These are phyloP conservation scores for Drosophila buzzatii DNA, from an alignment of 2,888 invertebrate genomes.

Conservation along the genomic window DNA sequence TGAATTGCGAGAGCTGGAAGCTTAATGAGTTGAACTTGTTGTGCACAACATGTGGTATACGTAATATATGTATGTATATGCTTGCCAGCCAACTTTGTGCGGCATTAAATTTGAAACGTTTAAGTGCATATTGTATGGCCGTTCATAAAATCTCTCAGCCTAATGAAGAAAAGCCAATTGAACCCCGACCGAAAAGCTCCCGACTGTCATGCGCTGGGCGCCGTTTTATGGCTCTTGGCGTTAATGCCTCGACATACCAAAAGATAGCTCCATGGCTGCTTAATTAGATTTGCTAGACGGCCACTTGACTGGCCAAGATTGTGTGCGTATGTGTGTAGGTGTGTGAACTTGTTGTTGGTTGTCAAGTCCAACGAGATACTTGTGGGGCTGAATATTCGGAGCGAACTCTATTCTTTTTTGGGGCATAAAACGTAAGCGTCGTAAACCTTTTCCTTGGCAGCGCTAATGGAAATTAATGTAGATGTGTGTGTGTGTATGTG, in stretches of 20 bases:
- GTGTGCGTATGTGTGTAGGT: constrained; percentile 5
- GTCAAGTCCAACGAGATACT: constrained; percentile 50
- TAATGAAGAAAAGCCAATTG: constrained; percentile 66
- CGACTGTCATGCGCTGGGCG: constrained; percentile 8
- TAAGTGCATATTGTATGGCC: constrained; percentile 44
- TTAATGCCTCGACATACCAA: constrained; percentile 55
- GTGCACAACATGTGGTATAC: constrained; percentile 66
- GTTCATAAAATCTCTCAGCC: constrained; percentile 44
- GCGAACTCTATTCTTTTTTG: constrained; percentile 26
- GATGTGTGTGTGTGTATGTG: constrained; percentile 18
- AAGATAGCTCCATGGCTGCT: constrained; percentile 50
- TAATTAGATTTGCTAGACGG: constrained; percentile 70
- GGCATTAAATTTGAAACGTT: constrained; percentile 45
- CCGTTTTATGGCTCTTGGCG: constrained; percentile 58
- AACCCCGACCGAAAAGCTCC: constrained; percentile 27
- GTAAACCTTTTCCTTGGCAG: constrained; percentile 56
- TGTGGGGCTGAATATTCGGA: background rate
- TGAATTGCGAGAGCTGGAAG: constrained; percentile 13
- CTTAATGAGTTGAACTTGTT: constrained; percentile 20
- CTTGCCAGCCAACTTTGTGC: constrained; percentile 33
- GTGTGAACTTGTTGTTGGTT: constrained; percentile 6
- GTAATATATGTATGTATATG: constrained; percentile 44
- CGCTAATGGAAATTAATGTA: constrained; percentile 70
- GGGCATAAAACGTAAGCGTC: constrained; percentile 64
- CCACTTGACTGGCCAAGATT: constrained; percentile 37